A percentile compares a stretch with the other conserved stretches of the same genome.
Evolutionary conservation across 2,113 vertebrate species (phyloP).

Genomic region (Corythornis madagascariensis): DNA sequence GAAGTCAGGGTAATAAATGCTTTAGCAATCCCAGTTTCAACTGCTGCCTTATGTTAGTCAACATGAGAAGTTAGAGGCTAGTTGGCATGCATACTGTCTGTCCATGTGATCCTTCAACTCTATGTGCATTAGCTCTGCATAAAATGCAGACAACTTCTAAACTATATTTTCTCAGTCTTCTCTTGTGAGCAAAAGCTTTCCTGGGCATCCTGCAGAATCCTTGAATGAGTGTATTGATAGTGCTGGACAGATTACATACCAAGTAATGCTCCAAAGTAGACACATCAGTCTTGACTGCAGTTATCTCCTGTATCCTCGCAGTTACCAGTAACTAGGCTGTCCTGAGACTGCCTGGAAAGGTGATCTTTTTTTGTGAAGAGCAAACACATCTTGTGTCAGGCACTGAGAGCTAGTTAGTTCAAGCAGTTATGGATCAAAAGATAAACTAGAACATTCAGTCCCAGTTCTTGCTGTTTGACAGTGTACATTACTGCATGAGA

Average conservation of each 20-base stretch:
- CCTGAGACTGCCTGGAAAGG: neutral
- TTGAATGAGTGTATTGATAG: neutral
- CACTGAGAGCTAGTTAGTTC: neutral
- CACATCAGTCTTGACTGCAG: neutral
- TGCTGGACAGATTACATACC: neutral
- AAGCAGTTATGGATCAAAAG: neutral
- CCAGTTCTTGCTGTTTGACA: neutral
- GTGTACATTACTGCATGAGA: fast-evolving
- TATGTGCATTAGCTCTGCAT: neutral
- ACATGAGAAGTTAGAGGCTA: neutral
- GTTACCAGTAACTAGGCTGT: neutral
- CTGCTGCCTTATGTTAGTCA: neutral
- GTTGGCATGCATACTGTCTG: neutral
- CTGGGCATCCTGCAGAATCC: neutral
- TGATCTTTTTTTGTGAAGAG: neutral
- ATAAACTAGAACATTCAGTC: neutral
- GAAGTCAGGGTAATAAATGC: neutral
- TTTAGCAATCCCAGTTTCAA: neutral
- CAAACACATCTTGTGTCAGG: neutral
- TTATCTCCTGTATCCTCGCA: neutral
- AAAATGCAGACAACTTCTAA: neutral
- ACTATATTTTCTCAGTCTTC: neutral
- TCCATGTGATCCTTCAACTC: neutral
- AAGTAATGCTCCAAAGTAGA: neutral
- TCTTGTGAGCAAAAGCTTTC: neutral